A percentile compares a stretch with the other conserved stretches of the same genome.
Conservation (phyloP, 2,888 invertebrate genomes). For the Eueremaeus valkanovi region DNA sequence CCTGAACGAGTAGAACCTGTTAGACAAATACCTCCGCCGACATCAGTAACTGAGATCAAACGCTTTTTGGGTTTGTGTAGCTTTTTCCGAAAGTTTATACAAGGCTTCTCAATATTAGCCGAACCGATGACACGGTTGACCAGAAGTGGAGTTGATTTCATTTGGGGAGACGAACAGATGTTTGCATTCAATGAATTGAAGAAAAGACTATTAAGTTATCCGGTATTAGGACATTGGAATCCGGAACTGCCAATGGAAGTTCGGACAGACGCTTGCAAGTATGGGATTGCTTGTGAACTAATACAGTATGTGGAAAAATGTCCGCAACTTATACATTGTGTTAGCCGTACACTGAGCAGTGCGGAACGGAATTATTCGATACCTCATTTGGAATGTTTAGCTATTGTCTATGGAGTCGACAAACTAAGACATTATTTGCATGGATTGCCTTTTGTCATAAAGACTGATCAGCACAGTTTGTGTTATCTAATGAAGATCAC, state of each 20-base stretch:
- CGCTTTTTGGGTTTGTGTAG: conserved; percentile 11
- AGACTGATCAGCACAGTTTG: no score
- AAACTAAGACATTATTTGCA: no score
- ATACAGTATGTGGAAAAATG: no score
- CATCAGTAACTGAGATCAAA: neutral
- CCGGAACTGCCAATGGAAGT: neutral
- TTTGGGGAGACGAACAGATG: neutral
- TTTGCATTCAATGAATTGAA: neutral
- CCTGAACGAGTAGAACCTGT: neutral
- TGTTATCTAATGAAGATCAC: no score
- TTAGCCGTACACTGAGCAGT: no score
- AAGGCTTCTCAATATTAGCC: neutral
- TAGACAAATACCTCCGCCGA: neutral
- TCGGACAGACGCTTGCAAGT: neutral
- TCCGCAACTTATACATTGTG: no score
- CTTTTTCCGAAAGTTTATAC: conserved; percentile 2
- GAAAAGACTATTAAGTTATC: neutral
- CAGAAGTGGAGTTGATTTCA: neutral
- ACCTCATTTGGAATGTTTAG: no score
- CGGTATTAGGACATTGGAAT: neutral
- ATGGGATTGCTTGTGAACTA: no score
- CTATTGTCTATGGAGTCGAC: no score
- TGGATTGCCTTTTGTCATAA: no score
- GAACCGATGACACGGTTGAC: neutral
- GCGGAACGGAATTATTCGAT: no score